Evolutionary conservation across 2,113 vertebrate species (phyloP).

Genomic region (Dermatemys mawii): DNA sequence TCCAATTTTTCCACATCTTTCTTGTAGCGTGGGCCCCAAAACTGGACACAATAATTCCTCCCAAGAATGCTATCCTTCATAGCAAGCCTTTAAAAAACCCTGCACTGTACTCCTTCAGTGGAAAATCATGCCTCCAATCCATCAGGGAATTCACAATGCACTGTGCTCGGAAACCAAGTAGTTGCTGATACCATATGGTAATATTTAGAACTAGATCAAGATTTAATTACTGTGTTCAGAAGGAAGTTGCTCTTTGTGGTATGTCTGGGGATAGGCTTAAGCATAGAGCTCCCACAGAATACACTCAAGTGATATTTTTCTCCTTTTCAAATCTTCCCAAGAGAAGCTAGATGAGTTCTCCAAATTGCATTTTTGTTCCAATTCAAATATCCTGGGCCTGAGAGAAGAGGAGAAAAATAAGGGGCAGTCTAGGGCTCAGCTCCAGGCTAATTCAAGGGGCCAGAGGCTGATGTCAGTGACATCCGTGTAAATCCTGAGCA

Average conservation of each 20-base stretch:
- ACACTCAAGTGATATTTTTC: background rate
- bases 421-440: background rate
- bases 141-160: background rate
- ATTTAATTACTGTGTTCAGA: background rate
- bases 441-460: background rate
- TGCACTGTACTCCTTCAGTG: background rate
- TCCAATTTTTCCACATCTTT: no score
- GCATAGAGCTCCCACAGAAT: background rate
- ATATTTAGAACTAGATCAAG: background rate
- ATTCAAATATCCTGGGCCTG: background rate
- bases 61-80: background rate
- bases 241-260: background rate
- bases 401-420: background rate
- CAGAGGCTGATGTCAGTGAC: background rate
- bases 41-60: no score
- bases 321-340: background rate
- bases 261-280: background rate
- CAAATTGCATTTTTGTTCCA: background rate
- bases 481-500: background rate
- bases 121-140: constrained; percentile 4
- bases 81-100: background rate
- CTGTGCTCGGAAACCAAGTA: background rate
- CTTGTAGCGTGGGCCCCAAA: no score
- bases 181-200: constrained; percentile 11
- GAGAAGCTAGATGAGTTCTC: background rate